A percentile compares a stretch with the other conserved stretches of the same genome.
These are phyloP conservation scores for Gortyna flavago DNA, from an alignment of 2,888 invertebrate species.

Conservation along the genomic window DNA sequence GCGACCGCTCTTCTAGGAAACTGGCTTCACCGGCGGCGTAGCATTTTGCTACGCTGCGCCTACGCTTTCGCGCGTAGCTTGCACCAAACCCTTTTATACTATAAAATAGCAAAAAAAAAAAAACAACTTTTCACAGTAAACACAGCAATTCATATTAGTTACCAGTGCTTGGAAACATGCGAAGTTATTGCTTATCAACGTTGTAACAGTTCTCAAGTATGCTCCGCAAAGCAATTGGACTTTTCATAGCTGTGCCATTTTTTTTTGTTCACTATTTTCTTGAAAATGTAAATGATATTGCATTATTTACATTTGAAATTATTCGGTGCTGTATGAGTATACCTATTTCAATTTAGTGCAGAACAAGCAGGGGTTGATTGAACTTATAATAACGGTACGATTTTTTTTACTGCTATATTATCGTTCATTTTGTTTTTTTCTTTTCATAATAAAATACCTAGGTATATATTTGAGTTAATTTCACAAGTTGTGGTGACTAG, in stretches of 20 bases:
- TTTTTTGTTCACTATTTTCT: conserved; percentile 36
- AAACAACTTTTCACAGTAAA: conserved; percentile 34
- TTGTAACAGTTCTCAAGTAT: conserved; percentile 33
- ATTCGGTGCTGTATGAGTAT: conserved; percentile 18
- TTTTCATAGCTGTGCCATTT: conserved; percentile 21
- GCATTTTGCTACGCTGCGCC: not conserved
- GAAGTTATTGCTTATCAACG: conserved; percentile 56
- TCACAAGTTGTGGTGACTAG: not conserved
- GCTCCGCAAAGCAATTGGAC: conserved; percentile 30
- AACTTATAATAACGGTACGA: not conserved
- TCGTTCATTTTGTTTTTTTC: not conserved
- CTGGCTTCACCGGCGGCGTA: not conserved
- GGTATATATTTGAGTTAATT: too few relatives aligned
- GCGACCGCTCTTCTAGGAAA: not conserved
- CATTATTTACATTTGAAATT: conserved; percentile 52
- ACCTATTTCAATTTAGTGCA: conserved; percentile 29
- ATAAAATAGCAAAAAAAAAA: conserved; percentile 39
- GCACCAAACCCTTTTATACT: not conserved
- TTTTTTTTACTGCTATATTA: not conserved
- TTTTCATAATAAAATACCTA: not conserved
- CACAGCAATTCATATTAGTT: conserved; percentile 63
- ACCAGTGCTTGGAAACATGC: conserved; percentile 61
- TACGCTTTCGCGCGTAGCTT: conserved; percentile 1
- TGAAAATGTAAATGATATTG: conserved; percentile 40
- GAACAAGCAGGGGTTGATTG: not conserved